phyloP scores from a whole-genome alignment of 2,113 vertebrate genomes.

The Bos javanicus region DNA sequence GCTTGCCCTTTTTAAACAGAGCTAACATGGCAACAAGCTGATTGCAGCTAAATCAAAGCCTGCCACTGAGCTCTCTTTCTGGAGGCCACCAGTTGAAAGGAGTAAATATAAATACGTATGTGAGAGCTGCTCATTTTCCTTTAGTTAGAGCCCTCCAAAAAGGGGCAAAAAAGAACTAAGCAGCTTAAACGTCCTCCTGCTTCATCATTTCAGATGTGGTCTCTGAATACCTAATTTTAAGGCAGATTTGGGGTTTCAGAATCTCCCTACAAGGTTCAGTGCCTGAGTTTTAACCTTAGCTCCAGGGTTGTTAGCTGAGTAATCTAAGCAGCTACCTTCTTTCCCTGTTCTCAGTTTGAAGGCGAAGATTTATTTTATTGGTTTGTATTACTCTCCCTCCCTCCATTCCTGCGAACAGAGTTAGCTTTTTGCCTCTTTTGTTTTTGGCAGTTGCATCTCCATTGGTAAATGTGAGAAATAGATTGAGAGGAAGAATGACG shows the following conservation, averaged over 20 bases:
- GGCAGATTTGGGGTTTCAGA: not conserved
- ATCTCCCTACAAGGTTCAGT: not conserved
- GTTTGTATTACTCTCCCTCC: not conserved
- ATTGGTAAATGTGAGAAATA: not conserved
- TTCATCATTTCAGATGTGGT: not conserved
- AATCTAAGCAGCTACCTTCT: not conserved
- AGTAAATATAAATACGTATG: constrained; percentile 56
- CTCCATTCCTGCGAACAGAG: not conserved
- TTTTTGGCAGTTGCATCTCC: not conserved
- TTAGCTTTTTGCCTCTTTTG: not conserved
- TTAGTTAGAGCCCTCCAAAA: constrained; percentile 41
- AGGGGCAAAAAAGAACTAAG: not conserved
- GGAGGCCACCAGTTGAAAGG: not conserved
- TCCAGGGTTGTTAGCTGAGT: not conserved
- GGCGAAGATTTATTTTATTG: not conserved
- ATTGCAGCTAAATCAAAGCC: constrained; percentile 74
- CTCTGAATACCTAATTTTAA: not conserved
- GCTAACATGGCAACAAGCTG: constrained; percentile 72
- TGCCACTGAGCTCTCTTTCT: constrained; percentile 63
- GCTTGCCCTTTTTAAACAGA: constrained; percentile 67
- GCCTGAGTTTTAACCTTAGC: not conserved
- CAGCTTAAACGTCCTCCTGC: not conserved
- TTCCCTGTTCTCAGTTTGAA: not conserved
- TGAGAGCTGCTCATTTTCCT: not conserved
- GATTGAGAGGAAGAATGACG: not conserved